Evolutionary conservation across 1,140 invertebrate species (phyloP), one percentile per base, ranked within the genome.

Genomic region (Marisa cornuarietis): DNA sequence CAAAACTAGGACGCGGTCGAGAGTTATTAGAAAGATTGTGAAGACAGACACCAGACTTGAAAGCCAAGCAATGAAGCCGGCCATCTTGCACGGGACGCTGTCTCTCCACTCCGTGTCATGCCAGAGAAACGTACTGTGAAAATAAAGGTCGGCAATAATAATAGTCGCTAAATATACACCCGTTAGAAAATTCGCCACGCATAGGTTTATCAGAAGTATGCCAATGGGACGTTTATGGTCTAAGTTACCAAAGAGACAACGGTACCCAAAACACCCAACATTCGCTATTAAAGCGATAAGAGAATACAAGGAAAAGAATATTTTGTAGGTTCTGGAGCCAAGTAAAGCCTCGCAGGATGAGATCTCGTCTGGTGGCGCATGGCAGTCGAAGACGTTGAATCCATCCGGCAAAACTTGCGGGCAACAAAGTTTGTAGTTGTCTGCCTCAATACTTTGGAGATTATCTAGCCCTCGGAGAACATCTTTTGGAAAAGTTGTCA

Each of bases 271-370:
- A 16, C 71, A 79, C 24, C 42, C 51, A 66, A 65, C 22, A 75
- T 86, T 86, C 24, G 83, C 84, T 10, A 79, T 42, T 20, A 86
- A 31, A 10, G 82, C 75, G 7, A 83, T 3, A 3, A 78, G 52
- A 6, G 82, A 83, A 58, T 84, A 79, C 42, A 85, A 24, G 79
- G 82, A 85, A 5, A 85, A 71, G 8, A 72, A 62, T 11, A 83
- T 74, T 13, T 80, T 72, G 10, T 85, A 72, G n/a, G 79, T 16
- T 31, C 75, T 65, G 26, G 78, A 78, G 24, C 75, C 26, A 58
- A 86, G 76, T 22, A 86, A 63, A 54, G 85, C 78, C 7, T 76
- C 74, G 71, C 85, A 86, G 4, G 85, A 86, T 14, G 85, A 86
- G 54, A 86, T 79, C 52, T 79, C 75, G 49, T 81, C 76, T n/a